phyloP scores from a whole-genome alignment of 2,113 vertebrate species.

The Edolisoma coerulescens region DNA sequence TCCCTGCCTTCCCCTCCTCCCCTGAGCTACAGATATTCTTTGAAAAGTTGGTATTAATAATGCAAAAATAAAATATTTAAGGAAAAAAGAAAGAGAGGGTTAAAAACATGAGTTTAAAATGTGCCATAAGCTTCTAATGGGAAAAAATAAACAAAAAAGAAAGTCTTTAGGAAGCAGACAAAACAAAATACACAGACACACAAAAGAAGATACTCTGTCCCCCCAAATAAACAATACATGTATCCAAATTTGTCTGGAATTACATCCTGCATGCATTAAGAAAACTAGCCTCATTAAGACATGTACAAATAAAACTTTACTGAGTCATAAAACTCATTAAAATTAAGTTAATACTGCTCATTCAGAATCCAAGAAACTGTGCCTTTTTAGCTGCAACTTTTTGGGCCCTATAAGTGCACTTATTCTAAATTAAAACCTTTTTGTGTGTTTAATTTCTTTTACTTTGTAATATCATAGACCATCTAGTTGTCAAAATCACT shows the following conservation, averaged over 20 bases:
- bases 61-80: not conserved
- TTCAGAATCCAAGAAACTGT: not conserved
- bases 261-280: not conserved
- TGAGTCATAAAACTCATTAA: not conserved
- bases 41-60: not conserved
- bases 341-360: not conserved
- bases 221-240: accelerated
- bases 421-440: not conserved
- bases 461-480: not conserved
- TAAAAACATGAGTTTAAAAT: not conserved
- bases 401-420: not conserved
- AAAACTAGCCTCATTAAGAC: not conserved
- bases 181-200: not conserved
- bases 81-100: not conserved
- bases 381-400: not conserved
- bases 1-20: not conserved
- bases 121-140: not conserved
- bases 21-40: not conserved
- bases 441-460: not conserved
- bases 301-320: not conserved
- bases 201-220: not conserved
- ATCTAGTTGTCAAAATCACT: not conserved
- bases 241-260: not conserved
- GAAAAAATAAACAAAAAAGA: not conserved
- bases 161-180: not conserved